Conservation (phyloP, 2,888 invertebrate species). For the Drosophila pseudotakahashii region DNA sequence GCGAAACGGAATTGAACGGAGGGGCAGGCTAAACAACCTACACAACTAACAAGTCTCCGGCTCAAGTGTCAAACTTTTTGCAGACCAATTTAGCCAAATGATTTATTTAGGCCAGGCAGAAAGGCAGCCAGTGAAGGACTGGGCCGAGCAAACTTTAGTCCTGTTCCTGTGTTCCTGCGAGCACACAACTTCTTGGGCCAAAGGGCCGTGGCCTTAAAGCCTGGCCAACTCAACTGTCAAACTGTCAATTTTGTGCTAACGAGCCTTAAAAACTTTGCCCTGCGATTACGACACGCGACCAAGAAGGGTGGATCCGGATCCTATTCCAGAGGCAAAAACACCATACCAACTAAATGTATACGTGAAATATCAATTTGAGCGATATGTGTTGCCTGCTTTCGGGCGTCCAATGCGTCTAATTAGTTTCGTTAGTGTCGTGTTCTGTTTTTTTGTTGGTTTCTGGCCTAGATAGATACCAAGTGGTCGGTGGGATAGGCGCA, state of each 20-base stretch:
- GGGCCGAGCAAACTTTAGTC: constrained; percentile 21
- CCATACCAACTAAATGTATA: constrained; percentile 13
- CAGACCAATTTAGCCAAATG: constrained; percentile 80
- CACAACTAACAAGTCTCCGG: constrained; percentile 69
- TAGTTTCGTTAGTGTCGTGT: constrained; percentile 77
- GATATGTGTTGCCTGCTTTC: constrained; percentile 60
- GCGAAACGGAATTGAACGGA: background rate
- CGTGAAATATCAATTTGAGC: constrained; percentile 78
- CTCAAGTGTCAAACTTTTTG: constrained; percentile 79
- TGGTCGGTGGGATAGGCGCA: constrained; percentile 27
- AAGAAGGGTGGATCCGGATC: constrained; percentile 6
- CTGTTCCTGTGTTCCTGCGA: constrained; percentile 5
- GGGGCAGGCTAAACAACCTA: constrained; percentile 38
- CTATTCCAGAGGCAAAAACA: background rate
- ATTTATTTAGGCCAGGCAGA: constrained; percentile 75
- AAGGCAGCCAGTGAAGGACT: constrained; percentile 22
- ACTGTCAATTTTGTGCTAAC: constrained; percentile 80
- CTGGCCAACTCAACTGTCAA: constrained; percentile 81
- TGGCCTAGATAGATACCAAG: constrained; percentile 71
- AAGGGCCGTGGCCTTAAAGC: constrained; percentile 74
- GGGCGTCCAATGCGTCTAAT: constrained; percentile 75
- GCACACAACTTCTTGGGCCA: constrained; percentile 23
- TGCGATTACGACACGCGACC: constrained; percentile 51
- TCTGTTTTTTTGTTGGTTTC: constrained; percentile 19
- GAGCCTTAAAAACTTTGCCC: constrained; percentile 77